These are phyloP conservation scores for Brachypodius melanocephalos DNA, from an alignment of 2,113 vertebrate genomes.

Conservation along the genomic window DNA sequence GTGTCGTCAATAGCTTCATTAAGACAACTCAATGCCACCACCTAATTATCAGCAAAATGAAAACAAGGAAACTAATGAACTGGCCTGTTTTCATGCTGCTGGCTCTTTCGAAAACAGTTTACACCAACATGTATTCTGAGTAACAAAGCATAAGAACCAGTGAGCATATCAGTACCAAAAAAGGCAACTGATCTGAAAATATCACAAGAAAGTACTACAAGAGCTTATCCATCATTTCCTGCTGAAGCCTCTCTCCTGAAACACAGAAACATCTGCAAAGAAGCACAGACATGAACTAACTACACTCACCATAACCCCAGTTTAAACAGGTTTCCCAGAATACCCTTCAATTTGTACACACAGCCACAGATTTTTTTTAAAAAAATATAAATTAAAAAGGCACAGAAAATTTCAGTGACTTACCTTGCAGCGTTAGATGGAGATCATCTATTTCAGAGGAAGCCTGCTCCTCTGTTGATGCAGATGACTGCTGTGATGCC, in stretches of 20 bases:
- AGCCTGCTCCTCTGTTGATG: conserved; percentile 51
- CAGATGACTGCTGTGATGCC: conserved; percentile 46
- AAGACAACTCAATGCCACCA: not conserved
- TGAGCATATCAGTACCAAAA: not conserved
- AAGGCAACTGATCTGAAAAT: not conserved
- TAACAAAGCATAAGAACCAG: not conserved
- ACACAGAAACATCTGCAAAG: not conserved
- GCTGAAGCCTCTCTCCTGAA: not conserved
- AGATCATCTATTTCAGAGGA: conserved; percentile 74
- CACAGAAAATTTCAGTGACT: not conserved
- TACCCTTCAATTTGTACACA: not conserved
- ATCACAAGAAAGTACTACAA: accelerated
- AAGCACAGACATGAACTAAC: not conserved
- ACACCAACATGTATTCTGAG: not conserved
- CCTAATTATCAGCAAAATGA: not conserved
- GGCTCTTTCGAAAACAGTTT: not conserved
- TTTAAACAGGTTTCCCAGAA: not conserved
- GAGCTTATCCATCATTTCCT: not conserved
- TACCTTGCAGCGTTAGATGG: conserved; percentile 74
- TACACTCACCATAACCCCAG: not conserved
- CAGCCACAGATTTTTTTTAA: not conserved
- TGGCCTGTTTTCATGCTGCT: not conserved
- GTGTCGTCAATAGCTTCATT: not conserved
- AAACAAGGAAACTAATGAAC: not conserved
- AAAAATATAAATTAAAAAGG: not conserved